These are phyloP conservation scores for Echinops telfairi DNA, from an alignment of 2,113 vertebrate genomes.

Conservation along the genomic window DNA sequence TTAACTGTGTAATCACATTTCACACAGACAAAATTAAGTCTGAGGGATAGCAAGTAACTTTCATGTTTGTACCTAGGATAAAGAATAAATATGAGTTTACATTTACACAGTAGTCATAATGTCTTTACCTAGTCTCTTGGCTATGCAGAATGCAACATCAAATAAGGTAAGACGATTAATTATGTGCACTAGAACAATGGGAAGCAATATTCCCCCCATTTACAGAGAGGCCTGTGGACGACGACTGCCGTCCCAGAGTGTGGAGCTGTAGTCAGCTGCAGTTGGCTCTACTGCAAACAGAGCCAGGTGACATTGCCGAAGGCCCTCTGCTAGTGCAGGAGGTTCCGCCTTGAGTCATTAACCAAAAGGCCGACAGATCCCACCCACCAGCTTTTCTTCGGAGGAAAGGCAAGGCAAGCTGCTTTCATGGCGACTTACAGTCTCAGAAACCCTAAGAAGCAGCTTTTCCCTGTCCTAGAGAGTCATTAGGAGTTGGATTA, in stretches of 20 bases:
- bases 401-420: too few species aligned
- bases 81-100: not conserved
- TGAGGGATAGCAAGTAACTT: conserved; percentile 3
- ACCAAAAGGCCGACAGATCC: too few species aligned
- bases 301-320: not conserved
- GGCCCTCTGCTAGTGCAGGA: too few species aligned
- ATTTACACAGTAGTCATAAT: not conserved
- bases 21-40: conserved; percentile 22
- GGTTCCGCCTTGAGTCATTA: too few species aligned
- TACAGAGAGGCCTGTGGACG: not conserved
- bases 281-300: not conserved
- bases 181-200: not conserved
- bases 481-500: too few species aligned
- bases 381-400: too few species aligned
- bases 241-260: not conserved
- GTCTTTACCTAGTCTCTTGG: not conserved
- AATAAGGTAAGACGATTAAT: not conserved
- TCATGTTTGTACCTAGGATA: not conserved
- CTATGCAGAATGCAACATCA: not conserved
- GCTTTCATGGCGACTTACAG: too few species aligned
- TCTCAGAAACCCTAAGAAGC: too few species aligned
- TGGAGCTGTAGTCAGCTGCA: not conserved
- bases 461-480: not conserved
- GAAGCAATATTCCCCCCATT: not conserved
- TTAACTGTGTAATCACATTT: not conserved